Base-by-base conservation (phyloP, 2,113 vertebrate genomes). In the Vidua macroura region DNA sequence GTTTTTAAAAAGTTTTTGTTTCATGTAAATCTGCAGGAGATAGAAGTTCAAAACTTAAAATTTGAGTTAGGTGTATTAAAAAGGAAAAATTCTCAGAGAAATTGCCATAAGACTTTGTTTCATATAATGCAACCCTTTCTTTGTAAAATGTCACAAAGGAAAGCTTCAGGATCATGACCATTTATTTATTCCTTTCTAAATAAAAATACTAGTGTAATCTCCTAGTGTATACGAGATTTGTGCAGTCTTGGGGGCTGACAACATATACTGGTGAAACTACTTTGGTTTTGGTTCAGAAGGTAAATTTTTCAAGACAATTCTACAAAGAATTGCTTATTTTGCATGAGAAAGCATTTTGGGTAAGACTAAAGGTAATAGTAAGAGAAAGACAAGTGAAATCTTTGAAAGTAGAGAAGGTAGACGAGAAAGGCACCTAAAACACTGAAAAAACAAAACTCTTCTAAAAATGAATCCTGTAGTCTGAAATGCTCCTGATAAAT, bases 71-170 rank as follows among this genome's bases (percentile, higher is more conserved):
- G 8, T 43, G 1, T 15, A 70, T 51, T 70, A 25, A 77, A 86
- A 87, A 3, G 6, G 21, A 84, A 82, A 39, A 60, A 39, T 13
- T 18, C 8, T 76, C 13, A 43, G 16, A 35, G 28, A 73, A 72
- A 58, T 39, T 76, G 5, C 2, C 1, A 0, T 48, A 72, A 33
- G 18, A 49, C 5, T 51, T 68, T 27, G 0, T 3, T 72, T 56
- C 7, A 27, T 37, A 35, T 23, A 58, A n/a, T 44, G 7, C 9
- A 62, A 2, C 5, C 41, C 4, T 66, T 70, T 37, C 16, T 52
- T 23, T 83, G 27, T 23, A 44, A 37, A 90, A 76, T 33, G 7
- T 1, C 43, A 39, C 3, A 51, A 41, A 55, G 70, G 74, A 83
- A 64, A 43, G 5, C 3, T 43, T 89, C 16, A n/a, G 30, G 5